These are phyloP conservation scores for Elgaria multicarinata DNA, from an alignment of 2,113 vertebrate species.

Conservation along the genomic window DNA sequence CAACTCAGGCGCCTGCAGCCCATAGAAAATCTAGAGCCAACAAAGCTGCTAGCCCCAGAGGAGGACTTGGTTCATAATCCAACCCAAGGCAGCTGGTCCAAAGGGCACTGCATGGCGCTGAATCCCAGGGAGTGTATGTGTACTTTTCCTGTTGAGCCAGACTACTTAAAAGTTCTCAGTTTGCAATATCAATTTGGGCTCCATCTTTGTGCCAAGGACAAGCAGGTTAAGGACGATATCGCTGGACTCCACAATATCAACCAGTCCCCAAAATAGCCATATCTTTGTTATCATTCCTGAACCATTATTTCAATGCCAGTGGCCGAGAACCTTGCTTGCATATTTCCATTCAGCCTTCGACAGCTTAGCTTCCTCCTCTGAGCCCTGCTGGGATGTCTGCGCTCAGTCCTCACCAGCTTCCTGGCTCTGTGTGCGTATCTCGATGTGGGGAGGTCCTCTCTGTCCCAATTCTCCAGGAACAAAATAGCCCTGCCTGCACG, in stretches of 20 bases:
- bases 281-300: accelerated
- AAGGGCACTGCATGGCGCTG: accelerated
- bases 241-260: neutral
- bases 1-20: neutral
- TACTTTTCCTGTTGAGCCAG: neutral
- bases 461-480: conserved; percentile 24
- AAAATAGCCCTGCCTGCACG: conserved; percentile 5
- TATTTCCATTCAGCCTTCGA: neutral
- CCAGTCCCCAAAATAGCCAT: neutral
- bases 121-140: neutral
- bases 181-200: neutral
- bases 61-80: neutral
- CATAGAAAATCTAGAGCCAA: accelerated
- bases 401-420: conserved; percentile 5
- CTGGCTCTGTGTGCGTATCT: neutral
- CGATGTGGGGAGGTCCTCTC: conserved; percentile 2
- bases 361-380: neutral
- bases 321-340: neutral
- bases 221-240: neutral
- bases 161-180: accelerated
- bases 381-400: neutral
- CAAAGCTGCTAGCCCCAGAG: accelerated
- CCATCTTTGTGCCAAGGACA: neutral
- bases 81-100: neutral
- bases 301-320: neutral